Percentiles rank a stretch among this genome's conserved stretches.
Evolutionary conservation across 2,888 invertebrate genomes (phyloP).

Genomic region (Eutolmus rufibarbis): DNA sequence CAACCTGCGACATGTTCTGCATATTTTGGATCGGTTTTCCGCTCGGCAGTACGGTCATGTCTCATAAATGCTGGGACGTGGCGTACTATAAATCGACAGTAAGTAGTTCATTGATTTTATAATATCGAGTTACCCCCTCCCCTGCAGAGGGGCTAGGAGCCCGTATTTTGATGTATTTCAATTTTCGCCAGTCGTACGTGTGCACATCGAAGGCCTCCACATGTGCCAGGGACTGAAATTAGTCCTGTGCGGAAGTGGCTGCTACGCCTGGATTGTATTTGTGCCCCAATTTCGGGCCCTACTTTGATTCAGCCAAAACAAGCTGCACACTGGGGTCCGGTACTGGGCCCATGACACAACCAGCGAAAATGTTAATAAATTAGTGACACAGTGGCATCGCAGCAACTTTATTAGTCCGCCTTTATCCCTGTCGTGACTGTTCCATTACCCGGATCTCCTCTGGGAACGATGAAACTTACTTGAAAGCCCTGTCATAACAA

Average conservation of each 20-base stretch:
- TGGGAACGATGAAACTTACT: conserved; percentile 30
- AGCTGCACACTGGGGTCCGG: not conserved
- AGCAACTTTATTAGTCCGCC: conserved; percentile 26
- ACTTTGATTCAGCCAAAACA: not conserved
- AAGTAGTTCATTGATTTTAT: conserved; percentile 38
- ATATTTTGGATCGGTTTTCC: conserved; percentile 28
- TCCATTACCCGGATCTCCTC: not conserved
- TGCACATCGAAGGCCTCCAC: not conserved
- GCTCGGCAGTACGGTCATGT: conserved; percentile 20
- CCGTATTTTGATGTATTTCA: conserved; percentile 18
- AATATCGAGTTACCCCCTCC: conserved; percentile 18
- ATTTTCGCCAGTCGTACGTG: conserved; percentile 6
- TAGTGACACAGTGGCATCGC: conserved; percentile 31
- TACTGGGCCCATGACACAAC: not conserved
- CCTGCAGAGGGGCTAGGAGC: not conserved
- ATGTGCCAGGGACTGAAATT: not conserved
- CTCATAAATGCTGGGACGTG: conserved; percentile 11
- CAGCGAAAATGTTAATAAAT: conserved; percentile 23
- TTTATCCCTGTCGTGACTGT: conserved; percentile 9
- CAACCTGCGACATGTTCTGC: conserved; percentile 34
- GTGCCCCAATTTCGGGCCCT: not conserved
- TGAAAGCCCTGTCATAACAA: conserved; percentile 27
- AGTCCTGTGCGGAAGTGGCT: not conserved
- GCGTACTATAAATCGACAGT: conserved; percentile 31
- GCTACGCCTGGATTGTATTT: not conserved